Base-by-base conservation (phyloP, 2,797 vertebrate species). In the Percopsis omiscomaycus region DNA sequence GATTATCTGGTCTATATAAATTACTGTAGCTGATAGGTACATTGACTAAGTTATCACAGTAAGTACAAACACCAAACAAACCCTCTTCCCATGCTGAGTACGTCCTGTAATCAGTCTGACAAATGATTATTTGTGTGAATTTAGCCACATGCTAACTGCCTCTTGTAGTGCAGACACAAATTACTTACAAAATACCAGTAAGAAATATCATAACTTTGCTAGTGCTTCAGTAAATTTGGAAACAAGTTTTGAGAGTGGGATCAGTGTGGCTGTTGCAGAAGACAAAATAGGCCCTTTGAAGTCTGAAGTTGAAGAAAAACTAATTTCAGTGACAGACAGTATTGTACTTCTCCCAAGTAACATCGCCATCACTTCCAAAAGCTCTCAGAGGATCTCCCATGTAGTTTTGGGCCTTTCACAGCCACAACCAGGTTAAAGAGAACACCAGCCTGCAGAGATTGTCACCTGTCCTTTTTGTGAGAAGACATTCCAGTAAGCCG, bases 401-500 rank as follows among this genome's bases (percentile, higher is more conserved):
- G 60, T 55, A 49, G 46, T 75, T 73, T 45, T 68, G 55, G 61
- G 69, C 61, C 16, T 48, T 73, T 59, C 69, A 68, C 14, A 54
- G 56, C 60, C 45, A 72, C 75, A 63, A 77, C 55, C 53, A 45
- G 49, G 58, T 59, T 9, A 64, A 74, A 64, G 51, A 58, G 45
- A 53, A 71, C 58, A 57, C 60, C 69, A 49, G 51, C 81, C 77
- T 79, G 76, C 66, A 78, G 64, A 79, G 84, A 82, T 78, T 78
- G 84, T 85, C 85, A 81, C 73, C 61, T 64, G 69, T 74, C 66
- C 63, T 69, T 71, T 67, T 55, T 66, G 59, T 64, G 67, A 61
- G 66, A 82, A 74, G 68, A 69, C 54, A 55, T 87, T 91, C 85
- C 88, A 90, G 84, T 89, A 86, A 64, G 60, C 60, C 62, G 72